Base-by-base conservation (phyloP, 2,888 invertebrate species). In the Himalopsyche anomala region DNA sequence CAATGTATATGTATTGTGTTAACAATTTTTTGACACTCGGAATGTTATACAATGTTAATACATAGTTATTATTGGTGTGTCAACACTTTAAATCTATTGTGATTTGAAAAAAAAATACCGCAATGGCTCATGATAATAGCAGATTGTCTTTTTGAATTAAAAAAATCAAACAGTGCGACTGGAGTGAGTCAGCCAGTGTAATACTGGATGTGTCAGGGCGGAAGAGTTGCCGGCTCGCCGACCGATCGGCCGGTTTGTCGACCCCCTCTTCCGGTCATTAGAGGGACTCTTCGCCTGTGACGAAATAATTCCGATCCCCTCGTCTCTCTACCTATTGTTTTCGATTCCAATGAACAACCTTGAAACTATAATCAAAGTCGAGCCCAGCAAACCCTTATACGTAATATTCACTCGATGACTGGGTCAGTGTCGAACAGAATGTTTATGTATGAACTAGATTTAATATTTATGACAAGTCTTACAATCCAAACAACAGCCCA, bases 191-290 rank as follows among this genome's bases (percentile, higher is more conserved):
- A 28, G 36, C 5, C 11, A 38, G 74, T 15, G 74, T 74, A 12
- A 36, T 36, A 74, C 28, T 36, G 74, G 11, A 12, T 28, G 62
- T 62, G 62, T 62, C 74, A 36, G 74, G 74, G 74, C 74, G 74
- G 74, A 74, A 36, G 74, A 15, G 74, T 74, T 74, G 11, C 74
- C 74, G 9, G 74, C 36, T 74, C 74, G 74, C 74, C 74, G 74
- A 36, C 74, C 51, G 83, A 38, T 62, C 28, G 40, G 28, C 69
- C 84, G 81, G 62, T 54, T 81, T 81, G 81, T 42, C 84, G 84
- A 86, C 84, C 87, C 84, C 84, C 82, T 80, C 87, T 84, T 87
- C 87, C 87, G 87, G 87, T 74, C 55, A 51, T 87, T 87, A 87
- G 87, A 84, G 87, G 12, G 82, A 84, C 45, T 55, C 82, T 62